Conservation (phyloP, 1,140 invertebrate species). For the Maconellicoccus hirsutus region DNA sequence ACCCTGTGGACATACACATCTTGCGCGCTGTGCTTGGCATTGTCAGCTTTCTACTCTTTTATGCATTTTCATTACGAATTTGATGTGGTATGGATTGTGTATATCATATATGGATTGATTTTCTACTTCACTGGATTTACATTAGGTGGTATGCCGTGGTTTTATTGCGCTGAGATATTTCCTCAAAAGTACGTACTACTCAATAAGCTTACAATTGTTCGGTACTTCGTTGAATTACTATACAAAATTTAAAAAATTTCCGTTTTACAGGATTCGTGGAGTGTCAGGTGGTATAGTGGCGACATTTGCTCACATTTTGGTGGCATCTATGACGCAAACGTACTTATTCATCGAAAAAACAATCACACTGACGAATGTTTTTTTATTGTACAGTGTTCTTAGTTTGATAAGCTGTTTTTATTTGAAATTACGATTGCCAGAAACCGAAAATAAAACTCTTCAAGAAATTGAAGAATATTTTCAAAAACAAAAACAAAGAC, state of each 20-base stretch:
- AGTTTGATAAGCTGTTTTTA: conserved; percentile 27
- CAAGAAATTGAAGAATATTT: conserved; percentile 30
- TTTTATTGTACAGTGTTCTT: conserved; percentile 26
- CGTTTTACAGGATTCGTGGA: conserved; percentile 10
- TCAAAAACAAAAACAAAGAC: background rate
- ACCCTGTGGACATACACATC: conserved; percentile 6
- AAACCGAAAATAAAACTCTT: conserved; percentile 31
- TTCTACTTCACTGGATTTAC: background rate
- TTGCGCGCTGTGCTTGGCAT: background rate
- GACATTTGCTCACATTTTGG: conserved; percentile 25
- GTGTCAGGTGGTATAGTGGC: conserved; percentile 15
- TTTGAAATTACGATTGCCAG: conserved; percentile 29
- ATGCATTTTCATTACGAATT: background rate
- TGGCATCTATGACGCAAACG: conserved; percentile 25
- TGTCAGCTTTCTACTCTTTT: background rate
- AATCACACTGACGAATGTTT: conserved; percentile 25
- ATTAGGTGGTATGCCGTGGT: conserved; percentile 29
- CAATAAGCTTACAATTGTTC: no score
- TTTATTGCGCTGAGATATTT: conserved; percentile 29
- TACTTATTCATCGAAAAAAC: conserved; percentile 23
- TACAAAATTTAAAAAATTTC: background rate
- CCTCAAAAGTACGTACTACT: conserved; percentile 28
- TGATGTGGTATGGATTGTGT: background rate
- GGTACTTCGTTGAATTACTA: no score
- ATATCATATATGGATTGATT: background rate